phyloP scores from a whole-genome alignment of 2,888 invertebrate species.

The Anagyrus pseudococci region DNA sequence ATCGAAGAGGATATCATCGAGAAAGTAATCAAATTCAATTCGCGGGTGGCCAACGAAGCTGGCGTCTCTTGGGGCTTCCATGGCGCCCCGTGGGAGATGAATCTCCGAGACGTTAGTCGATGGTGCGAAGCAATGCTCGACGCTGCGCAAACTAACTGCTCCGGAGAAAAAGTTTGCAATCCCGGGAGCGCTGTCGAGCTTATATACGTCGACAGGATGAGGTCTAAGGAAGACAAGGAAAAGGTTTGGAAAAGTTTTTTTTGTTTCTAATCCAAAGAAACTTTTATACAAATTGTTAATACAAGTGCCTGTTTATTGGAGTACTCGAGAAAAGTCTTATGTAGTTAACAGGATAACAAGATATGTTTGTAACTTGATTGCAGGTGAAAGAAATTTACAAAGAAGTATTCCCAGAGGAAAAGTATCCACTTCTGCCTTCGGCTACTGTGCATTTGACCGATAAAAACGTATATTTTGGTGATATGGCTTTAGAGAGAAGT shows the following conservation, averaged over 20 bases:
- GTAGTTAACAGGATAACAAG: no score
- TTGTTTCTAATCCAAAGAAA: no score
- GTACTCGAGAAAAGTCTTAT: neutral
- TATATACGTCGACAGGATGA: constrained; percentile 87
- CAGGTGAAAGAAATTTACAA: constrained; percentile 60
- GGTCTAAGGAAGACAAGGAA: constrained; percentile 78
- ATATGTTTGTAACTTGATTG: constrained; percentile 22
- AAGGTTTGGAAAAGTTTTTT: constrained; percentile 63
- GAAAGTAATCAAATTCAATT: constrained; percentile 82
- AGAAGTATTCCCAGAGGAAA: constrained; percentile 60
- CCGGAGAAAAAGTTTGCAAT: constrained; percentile 46
- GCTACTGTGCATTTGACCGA: constrained; percentile 70
- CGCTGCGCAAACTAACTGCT: constrained; percentile 19
- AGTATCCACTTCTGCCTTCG: constrained; percentile 62
- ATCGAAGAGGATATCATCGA: constrained; percentile 69
- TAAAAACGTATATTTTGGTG: constrained; percentile 70
- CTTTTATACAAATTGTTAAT: neutral
- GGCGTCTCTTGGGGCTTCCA: constrained; percentile 75
- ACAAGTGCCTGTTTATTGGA: neutral
- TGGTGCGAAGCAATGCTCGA: constrained; percentile 84
- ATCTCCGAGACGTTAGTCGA: constrained; percentile 90
- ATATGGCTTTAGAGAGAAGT: constrained; percentile 65
- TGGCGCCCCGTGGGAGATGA: constrained; percentile 97
- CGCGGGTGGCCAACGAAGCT: constrained; percentile 71
- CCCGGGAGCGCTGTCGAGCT: constrained; percentile 76